Base-by-base conservation (phyloP, 2,113 vertebrate species). In the Galeopterus variegatus region DNA sequence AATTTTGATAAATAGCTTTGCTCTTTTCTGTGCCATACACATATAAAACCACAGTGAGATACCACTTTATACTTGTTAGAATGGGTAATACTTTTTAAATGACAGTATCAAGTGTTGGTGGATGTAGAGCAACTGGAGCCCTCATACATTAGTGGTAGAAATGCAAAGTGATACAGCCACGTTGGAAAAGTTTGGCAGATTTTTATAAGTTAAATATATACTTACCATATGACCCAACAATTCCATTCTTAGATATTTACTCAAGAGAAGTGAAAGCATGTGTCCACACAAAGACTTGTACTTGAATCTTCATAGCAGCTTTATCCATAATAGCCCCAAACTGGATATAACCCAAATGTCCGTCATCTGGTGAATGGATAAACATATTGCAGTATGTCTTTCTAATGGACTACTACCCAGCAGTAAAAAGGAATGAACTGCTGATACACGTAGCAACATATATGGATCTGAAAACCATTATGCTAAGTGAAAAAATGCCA, bases 1-100 rank as follows among this genome's bases (percentile, higher is more conserved):
- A 88, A 64, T 89, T 93, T 91, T 81, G 48, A 65, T 75, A 86
- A 95, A 73, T 56, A 92, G 62, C 12, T 93, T 79, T 87, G 15
- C 81, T 83, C 90, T 96, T 96, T 84, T 70, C 56, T 81, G 0
- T 93, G 81, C 72, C 33, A 5, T 83, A 82, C 19, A 88, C 41
- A 88, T 76, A 72, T 92, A 95, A 97, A 92, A 65, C 50, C 24
- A 50, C 41, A 75, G 13, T 77, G 21, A 65, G 18, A 33, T 81
- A 93, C 45, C 17, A 48, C 14, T 84, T 90, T 45, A 76, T 10
- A 69, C 5, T 11, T 92, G 3, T 76, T 94, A 93, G 33, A 93
- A 88, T 79, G 45, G 48, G 4, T 94, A 28, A 80, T 54, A 69
- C 83, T 50, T 64, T 86, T 50, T 64, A 77, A 87, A 88, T 1